These are phyloP conservation scores for Parauchenoglanis ngamensis DNA, from an alignment of 2,797 vertebrate species.

Conservation along the genomic window DNA sequence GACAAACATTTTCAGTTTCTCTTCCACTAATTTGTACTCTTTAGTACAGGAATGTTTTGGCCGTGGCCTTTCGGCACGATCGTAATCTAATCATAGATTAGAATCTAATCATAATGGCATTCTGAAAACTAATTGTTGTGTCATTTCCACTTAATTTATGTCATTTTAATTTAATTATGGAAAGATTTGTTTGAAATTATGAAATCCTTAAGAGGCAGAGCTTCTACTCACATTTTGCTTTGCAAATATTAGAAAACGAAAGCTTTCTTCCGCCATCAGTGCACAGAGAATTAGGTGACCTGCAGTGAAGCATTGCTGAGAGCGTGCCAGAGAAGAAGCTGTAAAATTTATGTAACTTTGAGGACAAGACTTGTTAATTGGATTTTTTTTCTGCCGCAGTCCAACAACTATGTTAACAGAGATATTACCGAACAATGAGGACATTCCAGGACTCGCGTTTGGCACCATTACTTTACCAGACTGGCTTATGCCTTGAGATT, in stretches of 20 bases:
- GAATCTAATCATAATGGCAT: background rate
- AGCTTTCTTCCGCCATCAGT: background rate
- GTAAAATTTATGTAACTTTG: background rate
- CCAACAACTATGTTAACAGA: background rate
- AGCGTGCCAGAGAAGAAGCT: background rate
- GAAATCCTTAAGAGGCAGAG: background rate
- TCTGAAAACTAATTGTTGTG: background rate
- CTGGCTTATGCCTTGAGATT: background rate
- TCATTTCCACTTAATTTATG: background rate
- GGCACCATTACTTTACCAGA: background rate
- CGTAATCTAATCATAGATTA: background rate
- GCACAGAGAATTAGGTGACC: background rate
- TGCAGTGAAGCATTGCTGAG: background rate
- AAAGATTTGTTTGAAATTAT: background rate
- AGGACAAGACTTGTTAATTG: background rate
- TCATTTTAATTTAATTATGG: background rate
- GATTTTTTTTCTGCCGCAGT: background rate
- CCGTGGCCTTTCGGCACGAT: background rate
- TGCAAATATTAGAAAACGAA: background rate
- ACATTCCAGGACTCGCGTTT: background rate
- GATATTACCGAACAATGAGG: background rate
- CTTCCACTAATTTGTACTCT: background rate
- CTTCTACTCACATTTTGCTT: background rate
- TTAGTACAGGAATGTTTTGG: background rate
- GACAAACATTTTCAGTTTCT: background rate